These are phyloP conservation scores for Drosophila monieri DNA, from an alignment of 2,888 invertebrate genomes.

Conservation along the genomic window DNA sequence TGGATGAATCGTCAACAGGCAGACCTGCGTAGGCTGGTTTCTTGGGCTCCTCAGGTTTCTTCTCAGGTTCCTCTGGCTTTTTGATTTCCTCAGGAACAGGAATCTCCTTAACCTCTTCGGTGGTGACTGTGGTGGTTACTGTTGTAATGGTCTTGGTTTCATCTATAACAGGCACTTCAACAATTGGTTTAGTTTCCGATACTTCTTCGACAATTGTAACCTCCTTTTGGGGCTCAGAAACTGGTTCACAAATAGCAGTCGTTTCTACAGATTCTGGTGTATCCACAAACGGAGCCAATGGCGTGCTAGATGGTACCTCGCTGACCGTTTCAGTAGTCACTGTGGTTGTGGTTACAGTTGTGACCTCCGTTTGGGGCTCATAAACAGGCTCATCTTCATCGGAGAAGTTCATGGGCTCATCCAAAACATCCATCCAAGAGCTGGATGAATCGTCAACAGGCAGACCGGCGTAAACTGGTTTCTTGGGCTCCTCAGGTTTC, in stretches of 20 bases:
- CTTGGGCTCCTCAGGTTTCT: constrained; percentile 46
- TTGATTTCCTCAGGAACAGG: background rate
- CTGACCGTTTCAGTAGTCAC: constrained; percentile 9
- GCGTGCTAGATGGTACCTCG: constrained; percentile 4
- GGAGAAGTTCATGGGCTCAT: constrained; percentile 82
- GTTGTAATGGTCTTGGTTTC: background rate
- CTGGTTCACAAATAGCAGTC: background rate
- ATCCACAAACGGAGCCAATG: constrained; percentile 19
- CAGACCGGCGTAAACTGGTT: constrained; percentile 72
- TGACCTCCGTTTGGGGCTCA: background rate
- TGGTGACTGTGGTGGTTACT: constrained; percentile 29
- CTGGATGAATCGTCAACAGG: constrained; percentile 65
- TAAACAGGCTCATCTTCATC: constrained; percentile 69
- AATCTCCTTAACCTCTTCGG: constrained; percentile 20
- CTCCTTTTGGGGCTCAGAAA: too few species aligned
- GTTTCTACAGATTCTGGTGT: background rate
- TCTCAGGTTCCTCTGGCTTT: background rate
- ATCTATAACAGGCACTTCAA: too few species aligned
- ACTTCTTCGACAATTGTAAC: too few species aligned
- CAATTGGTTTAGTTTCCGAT: too few species aligned
- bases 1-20: constrained; percentile 77
- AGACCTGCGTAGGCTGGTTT: constrained; percentile 70
- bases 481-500: constrained; percentile 51
- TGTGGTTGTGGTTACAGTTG: constrained; percentile 19
- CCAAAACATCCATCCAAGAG: constrained; percentile 79